phyloP scores from a whole-genome alignment of 2,113 vertebrate genomes.

The Gavia stellata region DNA sequence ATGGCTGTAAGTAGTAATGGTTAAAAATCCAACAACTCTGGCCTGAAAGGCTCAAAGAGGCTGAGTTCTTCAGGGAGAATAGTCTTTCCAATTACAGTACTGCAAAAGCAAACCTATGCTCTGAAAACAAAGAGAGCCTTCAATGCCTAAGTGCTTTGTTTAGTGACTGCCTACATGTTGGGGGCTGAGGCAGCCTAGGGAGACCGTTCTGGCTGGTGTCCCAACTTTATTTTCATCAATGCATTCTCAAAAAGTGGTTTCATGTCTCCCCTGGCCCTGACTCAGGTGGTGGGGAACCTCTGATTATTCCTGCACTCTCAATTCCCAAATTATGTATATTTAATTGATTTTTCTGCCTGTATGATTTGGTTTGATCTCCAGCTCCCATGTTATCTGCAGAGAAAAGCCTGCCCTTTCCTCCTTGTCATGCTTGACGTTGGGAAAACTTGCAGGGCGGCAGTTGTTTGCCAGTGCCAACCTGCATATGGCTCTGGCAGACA shows the following conservation, averaged over 20 bases:
- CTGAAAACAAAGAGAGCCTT: constrained; percentile 31
- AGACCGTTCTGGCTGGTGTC: background rate
- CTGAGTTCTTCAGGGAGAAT: background rate
- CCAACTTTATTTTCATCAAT: constrained; percentile 41
- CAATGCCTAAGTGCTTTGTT: constrained; percentile 20
- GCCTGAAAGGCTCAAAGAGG: background rate
- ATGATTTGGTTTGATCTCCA: constrained; percentile 40
- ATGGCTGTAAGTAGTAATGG: background rate
- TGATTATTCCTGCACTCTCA: constrained; percentile 25
- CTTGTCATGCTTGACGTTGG: constrained; percentile 17
- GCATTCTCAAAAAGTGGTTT: constrained; percentile 14
- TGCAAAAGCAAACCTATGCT: background rate
- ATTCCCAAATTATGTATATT: constrained; percentile 51
- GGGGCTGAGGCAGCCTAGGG: background rate
- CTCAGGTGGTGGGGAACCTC: constrained; percentile 20
- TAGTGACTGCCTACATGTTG: background rate
- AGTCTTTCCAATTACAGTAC: background rate
- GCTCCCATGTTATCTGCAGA: background rate
- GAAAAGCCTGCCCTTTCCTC: constrained; percentile 46
- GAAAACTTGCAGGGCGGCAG: constrained; percentile 10
- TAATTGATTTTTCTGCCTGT: constrained; percentile 46
- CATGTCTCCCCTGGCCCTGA: constrained; percentile 16
- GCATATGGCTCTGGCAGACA: constrained; percentile 1
- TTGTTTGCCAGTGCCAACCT: constrained; percentile 37
- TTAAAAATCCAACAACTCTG: background rate